Conservation (phyloP, 2,797 vertebrate species). For the Florisuga fusca region DNA sequence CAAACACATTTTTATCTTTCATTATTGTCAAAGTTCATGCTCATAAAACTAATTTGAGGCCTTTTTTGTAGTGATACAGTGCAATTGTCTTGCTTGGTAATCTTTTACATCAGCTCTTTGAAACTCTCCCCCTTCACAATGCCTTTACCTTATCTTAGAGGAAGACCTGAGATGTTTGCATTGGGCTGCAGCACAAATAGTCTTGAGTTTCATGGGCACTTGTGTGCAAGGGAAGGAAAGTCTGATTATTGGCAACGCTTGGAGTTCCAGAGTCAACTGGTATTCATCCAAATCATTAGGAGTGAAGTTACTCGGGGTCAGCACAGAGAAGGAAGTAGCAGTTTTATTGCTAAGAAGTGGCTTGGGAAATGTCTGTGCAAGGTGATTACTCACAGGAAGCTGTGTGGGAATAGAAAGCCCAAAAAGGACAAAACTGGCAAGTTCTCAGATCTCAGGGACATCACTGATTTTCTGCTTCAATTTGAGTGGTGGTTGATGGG, state of each 20-base stretch:
- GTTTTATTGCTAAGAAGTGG: neutral
- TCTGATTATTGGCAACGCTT: neutral
- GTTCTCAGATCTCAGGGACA: neutral
- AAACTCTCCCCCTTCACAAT: neutral
- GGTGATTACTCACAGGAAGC: neutral
- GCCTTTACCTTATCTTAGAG: neutral
- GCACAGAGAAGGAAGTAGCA: conserved; percentile 12
- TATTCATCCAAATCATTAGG: conserved; percentile 35
- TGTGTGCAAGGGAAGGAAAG: neutral
- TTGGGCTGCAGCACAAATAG: neutral
- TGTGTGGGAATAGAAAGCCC: neutral
- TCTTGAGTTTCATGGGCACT: conserved; percentile 11
- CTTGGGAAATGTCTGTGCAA: neutral
- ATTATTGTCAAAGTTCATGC: conserved; percentile 17
- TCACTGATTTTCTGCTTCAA: neutral
- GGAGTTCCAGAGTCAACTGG: conserved; percentile 18
- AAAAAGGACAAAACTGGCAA: neutral
- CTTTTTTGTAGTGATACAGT: neutral
- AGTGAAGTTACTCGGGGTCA: conserved; percentile 19
- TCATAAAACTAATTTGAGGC: neutral
- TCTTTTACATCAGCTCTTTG: neutral
- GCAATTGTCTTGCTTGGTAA: neutral
- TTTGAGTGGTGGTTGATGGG: neutral
- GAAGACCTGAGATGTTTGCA: conserved; percentile 24
- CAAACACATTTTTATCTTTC: neutral